These are phyloP conservation scores for Tolmerus cingulatus DNA, from an alignment of 2,888 invertebrate genomes.

Conservation along the genomic window DNA sequence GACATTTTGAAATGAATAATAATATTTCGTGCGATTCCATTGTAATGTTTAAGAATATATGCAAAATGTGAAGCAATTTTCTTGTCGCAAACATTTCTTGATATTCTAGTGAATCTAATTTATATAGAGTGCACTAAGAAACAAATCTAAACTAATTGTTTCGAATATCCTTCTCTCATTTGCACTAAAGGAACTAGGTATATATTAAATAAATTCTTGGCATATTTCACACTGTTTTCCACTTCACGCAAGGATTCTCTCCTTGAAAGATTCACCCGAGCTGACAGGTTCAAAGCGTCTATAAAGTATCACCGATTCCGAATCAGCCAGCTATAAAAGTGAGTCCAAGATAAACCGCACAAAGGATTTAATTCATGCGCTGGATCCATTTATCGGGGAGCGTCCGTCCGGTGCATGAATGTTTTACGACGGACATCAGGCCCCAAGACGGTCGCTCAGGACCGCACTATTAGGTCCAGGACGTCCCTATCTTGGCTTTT, in stretches of 20 bases:
- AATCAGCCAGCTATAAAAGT: neutral
- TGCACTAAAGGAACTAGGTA: neutral
- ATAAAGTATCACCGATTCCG: neutral
- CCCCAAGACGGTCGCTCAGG: constrained; percentile 1
- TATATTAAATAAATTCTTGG: neutral
- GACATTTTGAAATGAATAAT: too few relatives aligned
- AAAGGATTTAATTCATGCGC: constrained; percentile 27
- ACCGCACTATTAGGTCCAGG: neutral
- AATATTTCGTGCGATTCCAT: too few relatives aligned
- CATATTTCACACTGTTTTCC: neutral
- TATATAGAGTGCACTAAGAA: too few relatives aligned
- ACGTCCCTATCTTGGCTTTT: constrained; percentile 3
- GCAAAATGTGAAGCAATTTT: too few relatives aligned
- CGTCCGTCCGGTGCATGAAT: neutral
- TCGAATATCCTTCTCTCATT: too few relatives aligned
- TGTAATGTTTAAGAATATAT: too few relatives aligned
- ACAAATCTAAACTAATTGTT: too few relatives aligned
- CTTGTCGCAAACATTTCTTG: too few relatives aligned
- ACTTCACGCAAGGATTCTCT: neutral
- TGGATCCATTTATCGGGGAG: neutral
- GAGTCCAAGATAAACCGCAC: neutral
- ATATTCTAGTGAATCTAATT: too few relatives aligned
- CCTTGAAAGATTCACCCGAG: neutral
- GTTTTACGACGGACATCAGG: constrained; percentile 16
- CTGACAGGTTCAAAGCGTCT: neutral